Evolutionary conservation across 2,113 vertebrate genomes (phyloP).

Genomic region (Carassius auratus): DNA sequence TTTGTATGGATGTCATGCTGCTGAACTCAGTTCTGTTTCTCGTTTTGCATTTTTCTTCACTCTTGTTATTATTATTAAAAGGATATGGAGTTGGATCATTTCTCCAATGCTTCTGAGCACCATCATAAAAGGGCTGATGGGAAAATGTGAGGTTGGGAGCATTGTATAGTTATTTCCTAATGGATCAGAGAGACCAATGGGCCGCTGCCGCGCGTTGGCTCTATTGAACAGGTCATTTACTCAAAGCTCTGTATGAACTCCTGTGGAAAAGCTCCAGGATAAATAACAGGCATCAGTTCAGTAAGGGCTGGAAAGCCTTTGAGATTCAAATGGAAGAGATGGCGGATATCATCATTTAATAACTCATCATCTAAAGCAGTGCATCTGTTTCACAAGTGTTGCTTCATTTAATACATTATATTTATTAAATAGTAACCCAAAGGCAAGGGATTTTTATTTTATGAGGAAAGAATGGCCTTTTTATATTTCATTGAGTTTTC

Average conservation of each 20-base stretch:
- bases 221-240: constrained; percentile 35
- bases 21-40: neutral
- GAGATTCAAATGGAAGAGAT: neutral
- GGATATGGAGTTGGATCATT: constrained; percentile 5
- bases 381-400: neutral
- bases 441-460: neutral
- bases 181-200: neutral
- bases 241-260: constrained; percentile 7
- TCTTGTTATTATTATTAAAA: neutral
- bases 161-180: neutral
- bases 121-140: neutral
- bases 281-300: constrained; percentile 20
- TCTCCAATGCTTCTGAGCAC: no score
- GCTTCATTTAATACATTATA: neutral
- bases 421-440: neutral
- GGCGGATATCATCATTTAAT: neutral
- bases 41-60: neutral
- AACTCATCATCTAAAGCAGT: neutral
- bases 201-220: constrained; percentile 1
- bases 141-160: neutral
- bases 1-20: neutral
- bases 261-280: constrained; percentile 19
- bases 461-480: neutral
- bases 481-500: neutral
- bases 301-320: constrained; percentile 12